These are phyloP conservation scores for Fratercula arctica DNA, from an alignment of 2,797 vertebrate species.

Conservation along the genomic window DNA sequence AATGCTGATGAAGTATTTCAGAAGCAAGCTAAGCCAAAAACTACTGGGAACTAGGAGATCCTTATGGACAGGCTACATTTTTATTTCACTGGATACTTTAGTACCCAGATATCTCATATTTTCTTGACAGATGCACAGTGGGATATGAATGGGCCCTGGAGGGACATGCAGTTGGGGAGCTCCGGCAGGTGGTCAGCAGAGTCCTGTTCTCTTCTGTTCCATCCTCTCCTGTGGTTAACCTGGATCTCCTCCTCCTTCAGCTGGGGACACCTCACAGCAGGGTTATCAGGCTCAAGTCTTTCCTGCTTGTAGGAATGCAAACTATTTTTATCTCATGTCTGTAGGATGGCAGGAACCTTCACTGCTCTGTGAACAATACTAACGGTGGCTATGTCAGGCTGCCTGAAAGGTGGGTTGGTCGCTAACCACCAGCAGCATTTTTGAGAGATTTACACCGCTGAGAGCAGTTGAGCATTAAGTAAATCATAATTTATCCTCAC, in stretches of 20 bases:
- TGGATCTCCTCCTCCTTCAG: background rate
- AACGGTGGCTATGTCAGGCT: background rate
- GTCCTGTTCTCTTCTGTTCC: background rate
- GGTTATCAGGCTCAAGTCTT: background rate
- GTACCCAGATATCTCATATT: background rate
- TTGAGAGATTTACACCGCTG: background rate
- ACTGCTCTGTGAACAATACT: background rate
- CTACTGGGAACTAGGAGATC: background rate
- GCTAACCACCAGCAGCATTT: background rate
- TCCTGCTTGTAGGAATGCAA: background rate
- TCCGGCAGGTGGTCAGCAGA: background rate
- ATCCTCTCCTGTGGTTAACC: background rate
- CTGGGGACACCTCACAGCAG: background rate
- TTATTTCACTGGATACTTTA: background rate
- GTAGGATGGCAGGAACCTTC: background rate
- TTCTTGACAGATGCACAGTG: background rate
- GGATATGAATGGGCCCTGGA: background rate
- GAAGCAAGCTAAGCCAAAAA: background rate
- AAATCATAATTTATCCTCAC: background rate
- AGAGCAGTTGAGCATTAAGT: background rate
- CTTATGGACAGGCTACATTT: background rate
- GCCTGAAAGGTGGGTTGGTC: background rate
- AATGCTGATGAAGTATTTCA: background rate
- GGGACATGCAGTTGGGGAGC: background rate
- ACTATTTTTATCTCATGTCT: background rate